phyloP scores from a whole-genome alignment of 2,888 invertebrate species.

The Furcula furcula region DNA sequence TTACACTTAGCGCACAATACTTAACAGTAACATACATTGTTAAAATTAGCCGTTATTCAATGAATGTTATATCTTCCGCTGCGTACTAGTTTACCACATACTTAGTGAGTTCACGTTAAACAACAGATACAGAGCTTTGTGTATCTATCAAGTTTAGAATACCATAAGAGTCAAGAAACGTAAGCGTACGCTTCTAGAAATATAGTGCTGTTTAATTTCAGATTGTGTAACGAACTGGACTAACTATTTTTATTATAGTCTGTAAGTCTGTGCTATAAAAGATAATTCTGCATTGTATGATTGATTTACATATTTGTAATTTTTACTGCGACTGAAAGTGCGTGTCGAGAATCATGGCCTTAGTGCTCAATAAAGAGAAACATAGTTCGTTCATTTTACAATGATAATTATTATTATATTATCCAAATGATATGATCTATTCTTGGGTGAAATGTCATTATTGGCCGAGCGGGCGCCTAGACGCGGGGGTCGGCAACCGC shows the following conservation, averaged over 20 bases:
- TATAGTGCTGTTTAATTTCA: background rate
- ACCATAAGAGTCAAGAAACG: background rate
- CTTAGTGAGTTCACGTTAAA: constrained; percentile 47
- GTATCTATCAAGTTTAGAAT: constrained; percentile 4
- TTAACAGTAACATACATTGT: constrained; percentile 57
- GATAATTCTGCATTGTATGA: too few species aligned
- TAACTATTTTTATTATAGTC: too few species aligned
- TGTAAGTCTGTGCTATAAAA: too few species aligned
- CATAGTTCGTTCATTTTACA: too few species aligned
- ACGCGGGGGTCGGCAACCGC: constrained; percentile 71
- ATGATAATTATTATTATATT: too few species aligned
- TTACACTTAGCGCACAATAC: constrained; percentile 52
- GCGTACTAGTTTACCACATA: constrained; percentile 34
- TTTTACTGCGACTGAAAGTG: too few species aligned
- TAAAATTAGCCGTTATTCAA: constrained; percentile 56
- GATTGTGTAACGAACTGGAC: too few species aligned
- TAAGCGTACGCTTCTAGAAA: background rate
- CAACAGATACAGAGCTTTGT: constrained; percentile 13
- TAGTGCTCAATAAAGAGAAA: too few species aligned
- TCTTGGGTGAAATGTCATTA: constrained; percentile 40
- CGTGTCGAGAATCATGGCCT: too few species aligned
- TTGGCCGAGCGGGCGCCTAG: constrained; percentile 53
- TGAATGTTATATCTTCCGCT: constrained; percentile 48
- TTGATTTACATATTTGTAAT: too few species aligned
- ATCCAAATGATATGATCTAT: constrained; percentile 19